Evolutionary conservation across 1,140 invertebrate genomes (phyloP), one percentile per base, ranked within the genome.

Genomic region (Thrips palmi): DNA sequence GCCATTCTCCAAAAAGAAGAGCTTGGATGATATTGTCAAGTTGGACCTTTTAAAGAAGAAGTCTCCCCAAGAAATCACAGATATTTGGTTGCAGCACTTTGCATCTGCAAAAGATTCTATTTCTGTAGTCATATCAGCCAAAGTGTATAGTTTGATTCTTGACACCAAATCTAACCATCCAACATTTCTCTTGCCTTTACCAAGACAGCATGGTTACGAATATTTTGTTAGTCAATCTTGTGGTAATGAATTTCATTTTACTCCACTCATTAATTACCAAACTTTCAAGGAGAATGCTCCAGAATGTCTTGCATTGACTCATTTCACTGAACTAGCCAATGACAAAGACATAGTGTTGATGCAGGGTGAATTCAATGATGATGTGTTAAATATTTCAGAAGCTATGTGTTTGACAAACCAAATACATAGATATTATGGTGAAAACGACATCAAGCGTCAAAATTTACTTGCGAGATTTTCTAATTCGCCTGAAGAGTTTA

Each of bases 221-320:
- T 91, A 89, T 51, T 73, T 88, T 38, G 63, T 91, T 55, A 67
- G 68, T 42, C 84, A 91, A 56, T 77, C 77, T 59, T 60, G 65
- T 47, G 69, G 56, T 24, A 75, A 74, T 46, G 68, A 78, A 47
- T 68, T 85, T 3, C 84, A 89, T 53, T 87, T 91, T 55, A 91
- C 86, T 4, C 77, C 85, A 4, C 59, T 93, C 7, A 58, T 86
- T n/a, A 81, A 79, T 56, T 92, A 80, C 55, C 86, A 86, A 68
- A 70, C 80, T 1, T 77, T 88, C 48, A 78, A 86, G 55, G 88
- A 91, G 62, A 87, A 89, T 66, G 77, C 86, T 0, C 86, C 85
- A 1, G 83, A 88, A 54, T 89, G 85, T 57, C 58, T 93, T 12
- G 80, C 74, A 2, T 62, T 92, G 45, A 67, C 72, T 3, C 79